These are phyloP conservation scores for Microplitis mediator DNA, from an alignment of 1,140 invertebrate genomes.

Conservation along the genomic window DNA sequence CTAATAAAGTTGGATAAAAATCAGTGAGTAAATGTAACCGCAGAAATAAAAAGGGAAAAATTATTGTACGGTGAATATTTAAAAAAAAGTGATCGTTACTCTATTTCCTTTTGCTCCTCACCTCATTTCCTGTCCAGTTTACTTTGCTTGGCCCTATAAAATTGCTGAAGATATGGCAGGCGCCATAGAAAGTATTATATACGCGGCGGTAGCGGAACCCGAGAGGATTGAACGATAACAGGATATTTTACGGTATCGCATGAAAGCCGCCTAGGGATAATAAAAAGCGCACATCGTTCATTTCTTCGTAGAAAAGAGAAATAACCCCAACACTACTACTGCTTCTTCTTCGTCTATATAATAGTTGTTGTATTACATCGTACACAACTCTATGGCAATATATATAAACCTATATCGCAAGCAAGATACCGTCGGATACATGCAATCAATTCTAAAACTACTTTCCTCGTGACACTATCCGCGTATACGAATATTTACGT, in stretches of 20 bases:
- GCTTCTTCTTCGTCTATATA: neutral
- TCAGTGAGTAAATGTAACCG: neutral
- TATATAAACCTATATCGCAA: no score
- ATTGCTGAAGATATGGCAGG: neutral
- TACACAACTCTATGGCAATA: neutral
- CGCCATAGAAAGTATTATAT: neutral
- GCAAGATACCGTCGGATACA: no score
- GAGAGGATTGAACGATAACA: constrained; percentile 6
- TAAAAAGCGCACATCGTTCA: constrained; percentile 16
- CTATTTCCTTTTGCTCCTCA: constrained; percentile 1
- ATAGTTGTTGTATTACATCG: neutral
- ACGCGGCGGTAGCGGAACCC: neutral
- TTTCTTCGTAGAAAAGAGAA: constrained; percentile 1
- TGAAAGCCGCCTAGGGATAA: constrained; percentile 21
- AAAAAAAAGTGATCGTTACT: neutral
- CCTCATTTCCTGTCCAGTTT: constrained; percentile 1
- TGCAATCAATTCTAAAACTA: no score
- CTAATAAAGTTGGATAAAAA: no score
- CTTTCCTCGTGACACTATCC: no score
- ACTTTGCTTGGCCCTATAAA: neutral
- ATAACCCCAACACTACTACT: neutral
- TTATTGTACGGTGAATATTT: neutral
- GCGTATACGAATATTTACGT: no score
- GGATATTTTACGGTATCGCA: constrained; percentile 19
- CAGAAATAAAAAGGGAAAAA: neutral